Evolutionary conservation across 1,140 invertebrate genomes (phyloP).

Genomic region (Phymastichus coffea): DNA sequence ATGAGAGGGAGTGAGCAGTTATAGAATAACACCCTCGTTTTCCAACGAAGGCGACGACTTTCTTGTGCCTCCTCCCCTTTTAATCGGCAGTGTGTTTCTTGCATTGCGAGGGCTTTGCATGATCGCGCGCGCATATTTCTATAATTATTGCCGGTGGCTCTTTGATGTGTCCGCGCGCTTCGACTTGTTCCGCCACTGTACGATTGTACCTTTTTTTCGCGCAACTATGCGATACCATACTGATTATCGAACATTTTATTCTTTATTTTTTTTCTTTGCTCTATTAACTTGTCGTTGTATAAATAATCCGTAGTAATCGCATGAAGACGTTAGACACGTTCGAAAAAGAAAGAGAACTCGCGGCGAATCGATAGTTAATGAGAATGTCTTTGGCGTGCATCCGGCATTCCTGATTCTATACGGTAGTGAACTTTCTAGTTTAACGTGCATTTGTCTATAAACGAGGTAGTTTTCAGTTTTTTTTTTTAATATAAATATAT

Average conservation of each 20-base stretch:
- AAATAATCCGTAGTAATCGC: no score
- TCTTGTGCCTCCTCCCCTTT: no score
- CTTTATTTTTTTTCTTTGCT: constrained; percentile 22
- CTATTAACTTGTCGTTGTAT: constrained; percentile 22
- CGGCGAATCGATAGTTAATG: no score
- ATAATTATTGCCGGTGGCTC: constrained; percentile 54
- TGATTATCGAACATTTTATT: constrained; percentile 24
- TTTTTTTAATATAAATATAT: no score
- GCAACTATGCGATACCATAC: constrained; percentile 14
- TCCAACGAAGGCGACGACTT: not conserved
- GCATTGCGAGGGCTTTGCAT: constrained; percentile 35
- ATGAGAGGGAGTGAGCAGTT: constrained; percentile 23
- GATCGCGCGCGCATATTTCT: constrained; percentile 52
- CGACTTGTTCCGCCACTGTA: constrained; percentile 27
- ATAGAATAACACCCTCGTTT: constrained; percentile 20
- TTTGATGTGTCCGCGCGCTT: constrained; percentile 44
- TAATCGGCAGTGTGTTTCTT: no score
- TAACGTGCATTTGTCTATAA: no score
- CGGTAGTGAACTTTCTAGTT: no score
- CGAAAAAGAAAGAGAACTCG: no score
- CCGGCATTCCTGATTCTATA: no score
- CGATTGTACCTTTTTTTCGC: constrained; percentile 25
- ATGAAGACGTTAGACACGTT: no score
- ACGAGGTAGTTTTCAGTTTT: no score
- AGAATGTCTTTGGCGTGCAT: no score